Evolutionary conservation across 37 sponge, comb jelly and placozoan genomes (phyloP), one percentile per base, ranked within the genome.

Genomic region (Aphrocallistes beatrix): DNA sequence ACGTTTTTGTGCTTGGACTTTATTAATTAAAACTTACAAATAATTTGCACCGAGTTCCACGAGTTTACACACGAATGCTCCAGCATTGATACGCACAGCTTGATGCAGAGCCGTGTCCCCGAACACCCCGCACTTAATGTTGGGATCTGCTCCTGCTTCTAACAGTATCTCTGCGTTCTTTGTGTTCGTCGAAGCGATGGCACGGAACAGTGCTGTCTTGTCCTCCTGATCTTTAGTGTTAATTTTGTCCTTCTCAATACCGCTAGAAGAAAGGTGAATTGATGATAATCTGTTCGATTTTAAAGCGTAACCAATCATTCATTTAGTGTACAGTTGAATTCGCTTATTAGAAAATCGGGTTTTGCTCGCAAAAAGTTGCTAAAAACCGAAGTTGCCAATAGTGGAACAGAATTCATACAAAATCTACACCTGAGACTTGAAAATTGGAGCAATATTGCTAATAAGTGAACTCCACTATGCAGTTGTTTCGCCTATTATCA

Each of bases 171-270:
- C 48, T 10, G 87, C 87, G 23, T 86, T 91, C 23, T 28, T 23
- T 30, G 69, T 37, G 47, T 83, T 89, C 1, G 86, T 89, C 16
- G 75, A 30, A 32, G 85, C 81, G 3, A 88, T 88, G 23, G 94
- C 94, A 19, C 40, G 23, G 10, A 82, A 85, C 0, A 95, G 88
- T 1, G 92, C 91, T 16, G 96, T 93, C 0, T 45, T 87, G 10
- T 92, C 93, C 10, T 85, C 87, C 17, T 85, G 86, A 69, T 93
- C 87, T 13, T 36, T 51, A 0, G 60, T 82, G 34, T 60, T 30
- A 3, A 60, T 19, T 13, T 60, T 60, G 75, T 13, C 21, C 34
- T 13, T 60, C 1, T 60, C 75, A 3, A 60, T 13, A 25, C n/a
- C 75, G 3, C 75, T 60, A 42, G 6, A 16, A 13, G 49, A 17